These are phyloP conservation scores for Laothoe populi DNA, from an alignment of 2,888 invertebrate species.

Conservation along the genomic window DNA sequence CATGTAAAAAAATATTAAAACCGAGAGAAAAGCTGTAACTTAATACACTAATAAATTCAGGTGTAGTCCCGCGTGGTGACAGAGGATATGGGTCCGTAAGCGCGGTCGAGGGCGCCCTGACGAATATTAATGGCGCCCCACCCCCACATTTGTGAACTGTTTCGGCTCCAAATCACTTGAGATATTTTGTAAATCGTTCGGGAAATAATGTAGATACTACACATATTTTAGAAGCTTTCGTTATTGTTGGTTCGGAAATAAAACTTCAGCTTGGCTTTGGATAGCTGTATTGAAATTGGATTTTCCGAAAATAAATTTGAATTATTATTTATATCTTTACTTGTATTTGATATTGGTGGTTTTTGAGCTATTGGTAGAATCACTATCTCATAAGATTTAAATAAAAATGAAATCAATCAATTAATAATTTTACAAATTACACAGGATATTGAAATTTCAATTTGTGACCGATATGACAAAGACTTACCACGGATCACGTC, in stretches of 20 bases:
- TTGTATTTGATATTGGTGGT: too few species aligned
- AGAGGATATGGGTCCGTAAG: conserved; percentile 12
- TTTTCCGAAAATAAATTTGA: too few species aligned
- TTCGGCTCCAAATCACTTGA: conserved; percentile 15
- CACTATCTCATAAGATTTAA: too few species aligned
- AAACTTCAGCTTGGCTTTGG: not conserved
- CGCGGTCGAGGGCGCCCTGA: not conserved
- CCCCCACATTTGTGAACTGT: conserved; percentile 16
- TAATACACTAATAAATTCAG: conserved; percentile 20
- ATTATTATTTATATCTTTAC: too few species aligned
- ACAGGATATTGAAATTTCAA: too few species aligned
- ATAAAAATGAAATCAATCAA: too few species aligned
- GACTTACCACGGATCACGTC: too few species aligned
- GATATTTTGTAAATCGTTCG: conserved; percentile 8
- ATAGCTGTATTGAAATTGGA: not conserved
- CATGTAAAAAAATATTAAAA: not conserved
- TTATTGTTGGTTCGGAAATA: not conserved
- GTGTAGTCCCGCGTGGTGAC: conserved; percentile 15
- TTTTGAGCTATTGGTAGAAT: too few species aligned
- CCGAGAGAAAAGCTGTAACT: not conserved
- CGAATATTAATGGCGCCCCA: conserved; percentile 15
- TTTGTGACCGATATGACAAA: too few species aligned
- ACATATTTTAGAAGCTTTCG: not conserved
- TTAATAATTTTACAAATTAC: too few species aligned
- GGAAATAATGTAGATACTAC: not conserved